Percentiles rank a stretch among this genome's conserved stretches.
Conservation (phyloP, 2,797 vertebrate species). For the Brachyrhaphis roseni region DNA sequence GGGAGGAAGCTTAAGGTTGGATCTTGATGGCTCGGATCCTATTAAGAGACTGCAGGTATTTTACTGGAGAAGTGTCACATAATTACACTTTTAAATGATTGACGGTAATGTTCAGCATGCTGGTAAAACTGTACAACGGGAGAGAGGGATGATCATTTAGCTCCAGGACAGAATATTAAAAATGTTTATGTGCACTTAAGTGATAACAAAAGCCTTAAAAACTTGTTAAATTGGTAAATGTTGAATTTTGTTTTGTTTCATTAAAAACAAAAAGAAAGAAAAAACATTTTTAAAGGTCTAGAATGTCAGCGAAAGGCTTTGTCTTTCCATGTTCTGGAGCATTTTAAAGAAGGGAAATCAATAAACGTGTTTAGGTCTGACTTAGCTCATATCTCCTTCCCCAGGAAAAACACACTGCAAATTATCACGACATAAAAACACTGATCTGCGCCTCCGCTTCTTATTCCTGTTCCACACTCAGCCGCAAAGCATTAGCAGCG, state of each 20-base stretch:
- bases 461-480: background rate
- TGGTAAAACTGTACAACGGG: constrained; percentile 27
- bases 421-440: background rate
- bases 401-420: background rate
- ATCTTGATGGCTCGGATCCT: constrained; percentile 67
- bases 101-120: constrained; percentile 48
- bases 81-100: constrained; percentile 73
- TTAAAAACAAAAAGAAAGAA: background rate
- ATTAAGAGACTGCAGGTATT: constrained; percentile 74
- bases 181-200: constrained; percentile 6
- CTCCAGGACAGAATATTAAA: constrained; percentile 20
- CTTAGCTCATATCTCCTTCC: background rate
- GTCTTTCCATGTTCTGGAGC: background rate
- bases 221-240: constrained; percentile 1
- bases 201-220: constrained; percentile 23
- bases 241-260: background rate
- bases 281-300: background rate
- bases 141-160: constrained; percentile 21
- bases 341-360: background rate
- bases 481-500: constrained; percentile 19
- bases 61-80: constrained; percentile 63
- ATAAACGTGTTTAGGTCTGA: background rate
- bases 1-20: constrained; percentile 60
- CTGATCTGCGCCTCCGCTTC: background rate
- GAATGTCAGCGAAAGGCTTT: background rate